Conservation (phyloP, 2,888 invertebrate species). For the Drosophila hawaiiensis region DNA sequence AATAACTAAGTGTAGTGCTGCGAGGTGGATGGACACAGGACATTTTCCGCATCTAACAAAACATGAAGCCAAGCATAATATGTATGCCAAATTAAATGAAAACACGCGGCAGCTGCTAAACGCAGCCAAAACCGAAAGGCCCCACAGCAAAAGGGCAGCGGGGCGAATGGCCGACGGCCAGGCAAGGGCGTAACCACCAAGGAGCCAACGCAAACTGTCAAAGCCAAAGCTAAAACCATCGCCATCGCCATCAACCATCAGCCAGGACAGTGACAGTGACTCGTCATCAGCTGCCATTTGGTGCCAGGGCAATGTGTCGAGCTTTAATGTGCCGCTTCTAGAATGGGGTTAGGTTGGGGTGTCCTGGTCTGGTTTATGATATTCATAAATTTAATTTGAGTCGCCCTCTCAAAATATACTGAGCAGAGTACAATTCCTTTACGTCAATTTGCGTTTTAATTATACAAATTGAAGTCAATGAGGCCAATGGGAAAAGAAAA, state of each 20-base stretch:
- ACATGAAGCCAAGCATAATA: constrained; percentile 64
- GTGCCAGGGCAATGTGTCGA: constrained; percentile 28
- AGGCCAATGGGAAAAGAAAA: constrained; percentile 6
- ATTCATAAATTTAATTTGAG: constrained; percentile 66
- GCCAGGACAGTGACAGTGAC: constrained; percentile 26
- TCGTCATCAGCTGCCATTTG: constrained; percentile 37
- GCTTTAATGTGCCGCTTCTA: constrained; percentile 56
- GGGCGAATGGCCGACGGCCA: constrained; percentile 10
- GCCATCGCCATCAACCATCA: constrained; percentile 11
- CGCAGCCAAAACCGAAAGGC: constrained; percentile 28
- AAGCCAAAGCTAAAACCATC: constrained; percentile 34
- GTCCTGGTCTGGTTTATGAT: constrained; percentile 39
- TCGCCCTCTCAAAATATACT: constrained; percentile 25
- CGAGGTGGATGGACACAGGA: constrained; percentile 25
- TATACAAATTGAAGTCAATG: constrained; percentile 61
- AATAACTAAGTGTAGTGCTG: constrained; percentile 51
- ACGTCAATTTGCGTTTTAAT: constrained; percentile 67
- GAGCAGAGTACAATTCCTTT: constrained; percentile 41
- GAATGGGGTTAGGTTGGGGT: constrained; percentile 3
- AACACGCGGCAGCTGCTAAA: constrained; percentile 57
- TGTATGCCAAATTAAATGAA: constrained; percentile 67
- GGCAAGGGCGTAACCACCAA: constrained; percentile 31
- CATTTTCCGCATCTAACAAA: constrained; percentile 45
- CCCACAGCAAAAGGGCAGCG: background rate
- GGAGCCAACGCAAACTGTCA: constrained; percentile 52